Evolutionary conservation across 2,888 invertebrate genomes (phyloP).

Genomic region (Eupeodes luniger): DNA sequence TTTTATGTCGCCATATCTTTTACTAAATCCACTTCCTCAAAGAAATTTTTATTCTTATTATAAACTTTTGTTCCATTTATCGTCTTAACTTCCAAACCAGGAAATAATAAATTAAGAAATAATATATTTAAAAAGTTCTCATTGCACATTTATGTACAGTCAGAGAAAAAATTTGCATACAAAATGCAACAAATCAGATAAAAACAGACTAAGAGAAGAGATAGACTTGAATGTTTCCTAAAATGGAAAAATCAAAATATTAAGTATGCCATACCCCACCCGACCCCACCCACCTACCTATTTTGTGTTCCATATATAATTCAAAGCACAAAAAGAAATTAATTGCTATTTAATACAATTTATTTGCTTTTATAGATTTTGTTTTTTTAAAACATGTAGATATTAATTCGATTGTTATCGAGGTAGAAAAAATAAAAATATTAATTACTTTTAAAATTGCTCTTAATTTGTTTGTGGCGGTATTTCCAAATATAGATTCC

Average conservation of each 20-base stretch:
- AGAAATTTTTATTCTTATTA: background rate
- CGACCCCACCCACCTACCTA: too few relatives aligned
- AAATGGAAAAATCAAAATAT: slow-evolving; percentile 22
- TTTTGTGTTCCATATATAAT: background rate
- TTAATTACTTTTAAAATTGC: background rate
- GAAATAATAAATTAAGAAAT: slow-evolving; percentile 14
- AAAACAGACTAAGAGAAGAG: too few relatives aligned
- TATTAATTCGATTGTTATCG: background rate
- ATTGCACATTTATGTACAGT: slow-evolving; percentile 10
- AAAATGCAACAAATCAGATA: background rate
- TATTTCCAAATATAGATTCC: slow-evolving; percentile 2
- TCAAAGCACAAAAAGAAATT: background rate
- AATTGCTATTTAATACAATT: background rate
- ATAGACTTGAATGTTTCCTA: slow-evolving; percentile 8
- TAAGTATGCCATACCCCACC: background rate
- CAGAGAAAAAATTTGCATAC: slow-evolving; percentile 37
- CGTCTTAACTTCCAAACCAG: slow-evolving; percentile 15
- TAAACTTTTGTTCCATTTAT: slow-evolving; percentile 26
- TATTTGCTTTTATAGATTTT: background rate
- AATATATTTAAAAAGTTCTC: slow-evolving; percentile 24
- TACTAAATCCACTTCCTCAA: slow-evolving; percentile 9
- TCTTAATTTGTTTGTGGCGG: background rate
- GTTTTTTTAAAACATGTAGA: background rate
- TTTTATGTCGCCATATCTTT: slow-evolving; percentile 20
- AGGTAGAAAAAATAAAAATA: background rate